phyloP scores from a whole-genome alignment of 2,113 vertebrate species.

The Gasterosteus aculeatus region DNA sequence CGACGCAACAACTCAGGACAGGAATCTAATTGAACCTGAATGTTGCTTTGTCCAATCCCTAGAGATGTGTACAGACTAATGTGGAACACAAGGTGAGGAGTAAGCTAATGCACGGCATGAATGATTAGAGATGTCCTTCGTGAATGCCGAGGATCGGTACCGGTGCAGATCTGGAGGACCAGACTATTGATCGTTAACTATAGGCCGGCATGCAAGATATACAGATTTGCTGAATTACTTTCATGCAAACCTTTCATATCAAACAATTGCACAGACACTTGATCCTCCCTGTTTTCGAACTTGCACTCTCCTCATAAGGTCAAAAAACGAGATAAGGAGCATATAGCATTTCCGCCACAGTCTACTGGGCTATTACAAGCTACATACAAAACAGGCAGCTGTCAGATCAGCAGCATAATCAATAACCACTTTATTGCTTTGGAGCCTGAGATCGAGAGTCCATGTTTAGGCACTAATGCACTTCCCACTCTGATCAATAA shows the following conservation, averaged over 20 bases:
- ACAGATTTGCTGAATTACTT: background rate
- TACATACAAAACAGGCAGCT: conserved; percentile 45
- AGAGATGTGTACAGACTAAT: conserved; percentile 16
- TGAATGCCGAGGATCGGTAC: background rate
- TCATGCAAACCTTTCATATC: background rate
- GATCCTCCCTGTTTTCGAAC: background rate
- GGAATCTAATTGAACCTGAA: conserved; percentile 9
- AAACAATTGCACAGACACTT: background rate
- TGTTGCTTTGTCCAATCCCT: conserved; percentile 3
- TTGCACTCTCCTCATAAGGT: background rate
- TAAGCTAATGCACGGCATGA: background rate
- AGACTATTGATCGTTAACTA: background rate
- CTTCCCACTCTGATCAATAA: conserved; percentile 59
- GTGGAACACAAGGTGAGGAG: conserved; percentile 2
- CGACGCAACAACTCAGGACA: conserved; percentile 21
- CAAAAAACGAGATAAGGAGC: conserved; percentile 19
- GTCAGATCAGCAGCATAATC: conserved; percentile 65
- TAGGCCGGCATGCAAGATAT: background rate
- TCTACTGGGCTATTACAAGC: background rate
- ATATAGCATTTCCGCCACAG: background rate
- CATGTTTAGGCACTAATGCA: conserved; percentile 63
- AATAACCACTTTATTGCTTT: conserved; percentile 66
- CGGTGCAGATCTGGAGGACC: background rate
- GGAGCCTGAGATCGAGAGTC: conserved; percentile 43
- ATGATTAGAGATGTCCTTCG: background rate